Evolutionary conservation across 2,113 vertebrate species (phyloP), one percentile per base, ranked within the genome.

Genomic region (Corythoichthys intestinalis): DNA sequence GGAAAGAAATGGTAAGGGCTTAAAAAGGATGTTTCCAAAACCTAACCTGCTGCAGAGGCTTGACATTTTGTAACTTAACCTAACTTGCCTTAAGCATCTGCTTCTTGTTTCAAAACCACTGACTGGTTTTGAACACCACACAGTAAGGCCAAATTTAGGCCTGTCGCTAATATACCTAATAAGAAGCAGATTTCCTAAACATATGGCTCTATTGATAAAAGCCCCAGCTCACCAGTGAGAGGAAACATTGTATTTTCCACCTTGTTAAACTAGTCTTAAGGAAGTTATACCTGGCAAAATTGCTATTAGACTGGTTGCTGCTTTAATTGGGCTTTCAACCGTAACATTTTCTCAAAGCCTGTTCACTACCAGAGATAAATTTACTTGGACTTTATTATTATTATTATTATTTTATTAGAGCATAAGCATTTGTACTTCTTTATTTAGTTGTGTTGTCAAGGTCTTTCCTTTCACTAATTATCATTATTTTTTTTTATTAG

Each of bases 161-260:
- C 84, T 86, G 83, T 78, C 83, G 74, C 74, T 58, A 78, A 85
- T 81, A 84, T 64, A 41, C 67, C 71, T 90, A 91, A 91, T 83
- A 72, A 47, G 77, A 82, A 88, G 57, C 84, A 91, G 89, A 87
- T 69, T 72, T 70, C 73, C 61, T 62, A 79, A 84, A 86, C 89
- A 91, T 85, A 79, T 86, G 88, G 79, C 87, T 73, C 81, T 69
- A 79, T 76, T 71, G 76, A 86, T 81, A 74, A 72, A 87, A 47
- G 69, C 87, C 77, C 80, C 53, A 57, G 76, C 78, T 84, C 71
- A 28, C 74, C 56, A 61, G 60, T 65, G 71, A 87, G 72, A 87
- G 86, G 88, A 87, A 88, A 85, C 89, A 80, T 88, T 88, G 70
- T 71, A 83, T 60, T 87, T 89, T 83, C 47, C 72, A 79, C 56